Evolutionary conservation across 92 coral and sea anemone genomes (phyloP), one percentile per base, ranked within the genome.

Genomic region (Ricordea florida): DNA sequence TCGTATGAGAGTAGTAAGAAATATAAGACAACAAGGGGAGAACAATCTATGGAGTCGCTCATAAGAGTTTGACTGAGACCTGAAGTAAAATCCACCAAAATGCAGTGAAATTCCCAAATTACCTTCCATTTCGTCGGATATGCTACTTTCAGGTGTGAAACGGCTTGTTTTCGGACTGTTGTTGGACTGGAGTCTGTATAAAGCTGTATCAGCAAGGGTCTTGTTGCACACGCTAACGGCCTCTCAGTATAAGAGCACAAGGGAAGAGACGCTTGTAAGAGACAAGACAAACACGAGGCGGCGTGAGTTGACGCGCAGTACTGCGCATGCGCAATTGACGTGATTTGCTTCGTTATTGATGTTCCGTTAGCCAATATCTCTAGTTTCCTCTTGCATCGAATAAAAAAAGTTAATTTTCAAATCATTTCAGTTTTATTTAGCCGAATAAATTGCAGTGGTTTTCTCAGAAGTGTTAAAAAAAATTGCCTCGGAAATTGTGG

Each of bases 111-210:
- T 57, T 16, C 62, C 37, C 17, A 20, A 83, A 72, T 83, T 83
- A 91, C 97, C 97, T 79, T 91, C 97, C 97, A 91, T 91, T 52
- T 83, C 80, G 63, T 80, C 85, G 72, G 57, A 73, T 78, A 66
- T 79, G 82, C 73, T 62, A 62, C 49, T 69, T 82, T 92, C 90
- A 64, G 83, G 57, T 66, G 70, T 74, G 78, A 78, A 68, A 69
- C 69, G 72, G 80, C 76, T 79, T 85, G 74, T 72, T 65, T 87
- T 70, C 6, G 87, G 49, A 42, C 70, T 84, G 75, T 87, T 88
- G 59, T 48, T 32, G 65, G 85, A 29, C 34, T 88, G 81, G 89
- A 81, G 26, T 49, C 79, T 56, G 64, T 83, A 57, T 51, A 66
- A 65, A 64, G 57, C 70, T 66, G 34, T 69, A 50, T 47, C 57